Percentiles rank a stretch among this genome's conserved stretches.
Evolutionary conservation across 2,797 vertebrate species (phyloP).

Genomic region (Fistularia tabacaria): DNA sequence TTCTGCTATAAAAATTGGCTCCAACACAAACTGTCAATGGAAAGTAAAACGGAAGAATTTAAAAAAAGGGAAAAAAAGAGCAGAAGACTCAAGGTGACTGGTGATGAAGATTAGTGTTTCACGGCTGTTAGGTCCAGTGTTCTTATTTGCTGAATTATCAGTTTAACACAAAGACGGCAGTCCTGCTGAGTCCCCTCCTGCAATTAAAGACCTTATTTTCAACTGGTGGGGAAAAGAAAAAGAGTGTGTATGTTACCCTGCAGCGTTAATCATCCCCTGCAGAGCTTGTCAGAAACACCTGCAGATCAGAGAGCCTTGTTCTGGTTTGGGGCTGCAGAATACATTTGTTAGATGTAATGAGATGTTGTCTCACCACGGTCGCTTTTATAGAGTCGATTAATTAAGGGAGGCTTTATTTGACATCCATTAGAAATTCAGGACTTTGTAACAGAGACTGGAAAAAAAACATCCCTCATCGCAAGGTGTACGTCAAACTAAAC

Average conservation of each 20-base stretch:
- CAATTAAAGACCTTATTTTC: slow-evolving; percentile 54
- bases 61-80: too few species aligned
- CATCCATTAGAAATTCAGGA: neutral
- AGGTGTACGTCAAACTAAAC: too few species aligned
- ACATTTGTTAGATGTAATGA: too few species aligned
- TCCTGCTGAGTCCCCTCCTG: slow-evolving; percentile 20
- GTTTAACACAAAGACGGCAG: slow-evolving; percentile 1
- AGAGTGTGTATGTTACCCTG: slow-evolving; percentile 18
- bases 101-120: neutral
- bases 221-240: slow-evolving; percentile 48
- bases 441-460: neutral
- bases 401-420: neutral
- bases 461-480: too few species aligned
- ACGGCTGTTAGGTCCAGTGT: neutral
- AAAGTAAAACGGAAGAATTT: too few species aligned
- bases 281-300: slow-evolving; percentile 27
- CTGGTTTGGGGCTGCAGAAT: slow-evolving; percentile 6
- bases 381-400: neutral
- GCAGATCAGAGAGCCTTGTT: slow-evolving; percentile 21
- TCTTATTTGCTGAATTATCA: slow-evolving; percentile 50
- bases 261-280: slow-evolving; percentile 46
- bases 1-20: too few species aligned
- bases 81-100: neutral
- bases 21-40: too few species aligned
- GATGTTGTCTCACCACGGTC: too few species aligned